Evolutionary conservation across 1,140 invertebrate genomes (phyloP).

Genomic region (Sycophaga agraensis): DNA sequence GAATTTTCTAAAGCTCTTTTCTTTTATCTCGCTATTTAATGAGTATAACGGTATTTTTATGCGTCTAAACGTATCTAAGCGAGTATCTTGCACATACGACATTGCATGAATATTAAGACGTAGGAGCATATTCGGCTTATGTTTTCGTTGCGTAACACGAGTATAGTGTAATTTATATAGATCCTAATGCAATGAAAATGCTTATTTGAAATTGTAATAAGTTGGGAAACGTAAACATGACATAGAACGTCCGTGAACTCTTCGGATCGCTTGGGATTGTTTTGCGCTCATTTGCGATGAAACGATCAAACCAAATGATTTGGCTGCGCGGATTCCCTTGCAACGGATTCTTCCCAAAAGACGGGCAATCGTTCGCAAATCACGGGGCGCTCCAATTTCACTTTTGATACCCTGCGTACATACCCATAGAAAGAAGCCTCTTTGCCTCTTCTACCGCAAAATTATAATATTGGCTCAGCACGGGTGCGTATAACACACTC

Average conservation of each 20-base stretch:
- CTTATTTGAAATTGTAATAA: constrained; percentile 15
- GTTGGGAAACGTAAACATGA: constrained; percentile 21
- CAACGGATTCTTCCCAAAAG: constrained; percentile 1
- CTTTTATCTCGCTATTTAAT: background rate
- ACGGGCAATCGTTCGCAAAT: background rate
- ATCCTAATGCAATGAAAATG: constrained; percentile 19
- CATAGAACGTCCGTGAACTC: constrained; percentile 22
- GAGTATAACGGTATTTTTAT: constrained; percentile 8
- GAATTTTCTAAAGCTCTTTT: background rate
- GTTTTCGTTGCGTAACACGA: constrained; percentile 3
- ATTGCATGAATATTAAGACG: constrained; percentile 10
- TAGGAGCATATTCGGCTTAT: background rate
- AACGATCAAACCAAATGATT: too few relatives aligned
- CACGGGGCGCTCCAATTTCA: background rate
- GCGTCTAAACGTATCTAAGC: background rate
- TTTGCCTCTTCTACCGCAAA: too few relatives aligned
- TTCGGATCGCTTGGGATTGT: background rate
- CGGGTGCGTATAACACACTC: too few relatives aligned
- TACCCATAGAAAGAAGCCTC: too few relatives aligned
- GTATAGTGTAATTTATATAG: constrained; percentile 15
- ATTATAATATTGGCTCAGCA: too few relatives aligned
- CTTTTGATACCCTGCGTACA: constrained; percentile 7
- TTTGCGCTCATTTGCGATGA: constrained; percentile 1
- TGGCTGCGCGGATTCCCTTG: too few relatives aligned
- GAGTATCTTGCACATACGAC: background rate